Evolutionary conservation across 2,888 invertebrate genomes (phyloP).

Genomic region (Euzophera pinguis): DNA sequence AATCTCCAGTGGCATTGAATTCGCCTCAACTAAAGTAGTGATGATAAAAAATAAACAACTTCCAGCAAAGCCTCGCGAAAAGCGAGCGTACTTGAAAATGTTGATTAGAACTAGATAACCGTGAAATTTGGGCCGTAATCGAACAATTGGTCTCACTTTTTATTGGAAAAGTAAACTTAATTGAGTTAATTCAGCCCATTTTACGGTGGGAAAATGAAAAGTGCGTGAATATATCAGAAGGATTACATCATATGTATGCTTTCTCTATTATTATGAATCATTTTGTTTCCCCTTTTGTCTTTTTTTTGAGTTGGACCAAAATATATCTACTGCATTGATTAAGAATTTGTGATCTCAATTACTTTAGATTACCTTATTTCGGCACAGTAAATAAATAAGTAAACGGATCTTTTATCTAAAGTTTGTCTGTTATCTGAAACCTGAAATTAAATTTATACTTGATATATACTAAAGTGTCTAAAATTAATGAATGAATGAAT

Average conservation of each 20-base stretch:
- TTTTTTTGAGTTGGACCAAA: too few species aligned
- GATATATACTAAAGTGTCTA: too few species aligned
- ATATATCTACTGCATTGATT: too few species aligned
- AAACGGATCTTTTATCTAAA: too few species aligned
- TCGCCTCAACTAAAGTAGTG: background rate
- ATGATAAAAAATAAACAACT: background rate
- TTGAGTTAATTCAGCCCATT: background rate
- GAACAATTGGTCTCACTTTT: conserved; percentile 16
- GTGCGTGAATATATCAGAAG: background rate
- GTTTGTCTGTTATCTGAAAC: too few species aligned
- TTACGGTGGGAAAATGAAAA: background rate
- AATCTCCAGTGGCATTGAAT: background rate
- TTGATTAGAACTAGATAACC: conserved; percentile 9
- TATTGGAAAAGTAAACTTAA: conserved; percentile 1
- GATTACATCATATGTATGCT: background rate
- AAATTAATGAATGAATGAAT: too few species aligned
- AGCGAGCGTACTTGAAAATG: conserved; percentile 1
- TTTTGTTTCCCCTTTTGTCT: too few species aligned
- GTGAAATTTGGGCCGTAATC: conserved; percentile 14
- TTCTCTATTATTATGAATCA: background rate
- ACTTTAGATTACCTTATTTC: too few species aligned
- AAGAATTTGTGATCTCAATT: too few species aligned
- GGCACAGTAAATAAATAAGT: too few species aligned
- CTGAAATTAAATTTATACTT: too few species aligned
- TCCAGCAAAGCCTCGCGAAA: conserved; percentile 2